Conservation (phyloP, 2,797 vertebrate genomes). For the Hyperoplus lanceolatus region DNA sequence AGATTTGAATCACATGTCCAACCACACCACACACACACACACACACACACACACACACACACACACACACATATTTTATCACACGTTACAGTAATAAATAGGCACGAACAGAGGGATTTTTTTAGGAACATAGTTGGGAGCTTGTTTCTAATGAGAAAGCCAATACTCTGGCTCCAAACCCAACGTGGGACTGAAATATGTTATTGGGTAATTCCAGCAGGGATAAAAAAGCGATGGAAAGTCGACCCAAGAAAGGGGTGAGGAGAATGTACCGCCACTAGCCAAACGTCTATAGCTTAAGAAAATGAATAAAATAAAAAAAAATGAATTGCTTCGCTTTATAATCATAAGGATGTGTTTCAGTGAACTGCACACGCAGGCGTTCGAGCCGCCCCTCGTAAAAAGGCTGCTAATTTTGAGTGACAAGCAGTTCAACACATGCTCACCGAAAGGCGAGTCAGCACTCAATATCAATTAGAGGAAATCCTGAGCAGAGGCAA, state of each 20-base stretch:
- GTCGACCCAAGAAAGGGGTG: conserved; percentile 46
- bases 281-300: conserved; percentile 52
- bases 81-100: conserved; percentile 60
- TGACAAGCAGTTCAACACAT: conserved; percentile 58
- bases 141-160: conserved; percentile 68
- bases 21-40: not conserved
- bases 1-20: conserved; percentile 50
- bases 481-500: conserved; percentile 59
- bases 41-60: conserved; percentile 1
- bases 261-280: conserved; percentile 30
- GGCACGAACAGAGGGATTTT: conserved; percentile 45
- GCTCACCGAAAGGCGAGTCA: conserved; percentile 50
- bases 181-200: conserved; percentile 48
- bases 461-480: conserved; percentile 75
- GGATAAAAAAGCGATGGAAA: conserved; percentile 60
- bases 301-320: conserved; percentile 49
- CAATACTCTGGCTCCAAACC: conserved; percentile 58
- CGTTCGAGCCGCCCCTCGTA: conserved; percentile 32
- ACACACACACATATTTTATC: conserved; percentile 36
- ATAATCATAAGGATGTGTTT: conserved; percentile 34
- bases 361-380: conserved; percentile 12
- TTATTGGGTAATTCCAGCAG: conserved; percentile 61
- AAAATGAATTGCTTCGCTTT: conserved; percentile 55
- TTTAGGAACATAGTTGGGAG: conserved; percentile 35
- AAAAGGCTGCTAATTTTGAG: conserved; percentile 61